phyloP scores from a whole-genome alignment of 1,140 invertebrate genomes.

The Drosophila dunni region DNA sequence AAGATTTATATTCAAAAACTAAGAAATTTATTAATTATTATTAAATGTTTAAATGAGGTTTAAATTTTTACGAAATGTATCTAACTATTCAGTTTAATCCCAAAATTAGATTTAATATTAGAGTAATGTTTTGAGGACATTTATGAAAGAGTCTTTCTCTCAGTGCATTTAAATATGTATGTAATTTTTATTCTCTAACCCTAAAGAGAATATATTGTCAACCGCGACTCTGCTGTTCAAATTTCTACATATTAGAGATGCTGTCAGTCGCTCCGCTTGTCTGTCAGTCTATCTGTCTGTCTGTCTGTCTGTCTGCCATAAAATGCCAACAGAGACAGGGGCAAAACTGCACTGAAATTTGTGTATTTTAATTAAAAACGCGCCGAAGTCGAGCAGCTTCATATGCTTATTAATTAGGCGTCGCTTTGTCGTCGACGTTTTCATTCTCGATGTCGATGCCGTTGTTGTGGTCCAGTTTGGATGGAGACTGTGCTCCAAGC shows the following conservation, averaged over 20 bases:
- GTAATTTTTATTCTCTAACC: constrained; percentile 3
- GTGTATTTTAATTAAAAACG: constrained; percentile 83
- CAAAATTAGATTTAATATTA: too few species aligned
- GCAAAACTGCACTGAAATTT: constrained; percentile 71
- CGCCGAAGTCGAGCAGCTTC: constrained; percentile 66
- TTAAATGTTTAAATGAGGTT: too few species aligned
- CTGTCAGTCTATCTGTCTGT: constrained; percentile 26
- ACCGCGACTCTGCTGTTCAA: not conserved
- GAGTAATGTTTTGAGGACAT: too few species aligned
- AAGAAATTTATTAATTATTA: too few species aligned
- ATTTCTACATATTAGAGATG: constrained; percentile 43
- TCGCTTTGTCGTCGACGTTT: constrained; percentile 37
- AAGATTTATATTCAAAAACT: too few species aligned
- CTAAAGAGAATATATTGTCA: not conserved
- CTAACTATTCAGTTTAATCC: too few species aligned
- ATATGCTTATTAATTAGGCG: constrained; percentile 80
- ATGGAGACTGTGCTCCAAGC: constrained; percentile 7
- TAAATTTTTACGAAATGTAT: too few species aligned
- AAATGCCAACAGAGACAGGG: constrained; percentile 63
- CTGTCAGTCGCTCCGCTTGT: constrained; percentile 12
- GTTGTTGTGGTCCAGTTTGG: constrained; percentile 52
- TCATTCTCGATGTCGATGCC: constrained; percentile 40
- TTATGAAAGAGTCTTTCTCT: too few species aligned
- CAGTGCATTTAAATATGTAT: not conserved
- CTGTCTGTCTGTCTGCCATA: constrained; percentile 52